A percentile compares a stretch with the other conserved stretches of the same genome.
Conservation (phyloP, 2,888 invertebrate genomes). For the Hecatera dysodea region DNA sequence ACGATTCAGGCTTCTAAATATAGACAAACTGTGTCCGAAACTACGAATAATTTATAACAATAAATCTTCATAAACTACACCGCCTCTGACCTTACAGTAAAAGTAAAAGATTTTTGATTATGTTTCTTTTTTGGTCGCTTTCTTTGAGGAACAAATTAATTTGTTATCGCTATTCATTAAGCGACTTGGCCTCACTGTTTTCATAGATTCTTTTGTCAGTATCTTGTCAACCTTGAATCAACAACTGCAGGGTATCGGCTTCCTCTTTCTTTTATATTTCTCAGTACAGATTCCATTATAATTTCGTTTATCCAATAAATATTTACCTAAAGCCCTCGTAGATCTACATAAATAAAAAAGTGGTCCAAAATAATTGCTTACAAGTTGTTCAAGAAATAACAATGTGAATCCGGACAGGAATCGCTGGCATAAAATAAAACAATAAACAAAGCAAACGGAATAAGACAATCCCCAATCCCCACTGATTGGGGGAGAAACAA, state of each 20-base stretch:
- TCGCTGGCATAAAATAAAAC: constrained; percentile 19
- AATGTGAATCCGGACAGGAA: constrained; percentile 2
- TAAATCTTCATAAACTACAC: constrained; percentile 32
- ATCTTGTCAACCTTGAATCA: not conserved
- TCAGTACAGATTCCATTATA: not conserved
- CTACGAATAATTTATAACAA: constrained; percentile 41
- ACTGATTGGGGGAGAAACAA: constrained; percentile 34
- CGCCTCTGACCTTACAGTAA: constrained; percentile 22
- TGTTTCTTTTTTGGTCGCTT: not conserved
- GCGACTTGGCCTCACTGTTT: not conserved
- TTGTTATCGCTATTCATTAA: not conserved
- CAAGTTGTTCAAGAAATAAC: constrained; percentile 11
- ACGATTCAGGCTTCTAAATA: constrained; percentile 15
- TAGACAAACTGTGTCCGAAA: constrained; percentile 24
- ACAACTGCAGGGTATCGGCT: not conserved
- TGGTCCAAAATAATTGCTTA: not conserved
- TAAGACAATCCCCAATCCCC: constrained; percentile 5
- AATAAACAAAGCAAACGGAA: constrained; percentile 29
- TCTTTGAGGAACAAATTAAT: not conserved
- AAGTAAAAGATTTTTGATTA: constrained; percentile 4
- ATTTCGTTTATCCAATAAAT: not conserved
- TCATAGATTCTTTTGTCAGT: not conserved
- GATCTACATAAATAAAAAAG: not conserved
- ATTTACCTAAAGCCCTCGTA: not conserved
- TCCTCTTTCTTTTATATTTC: not conserved